Evolutionary conservation across 2,888 invertebrate genomes (phyloP), one percentile per base, ranked within the genome.

Genomic region (Venustoraphidia nigricollis): DNA sequence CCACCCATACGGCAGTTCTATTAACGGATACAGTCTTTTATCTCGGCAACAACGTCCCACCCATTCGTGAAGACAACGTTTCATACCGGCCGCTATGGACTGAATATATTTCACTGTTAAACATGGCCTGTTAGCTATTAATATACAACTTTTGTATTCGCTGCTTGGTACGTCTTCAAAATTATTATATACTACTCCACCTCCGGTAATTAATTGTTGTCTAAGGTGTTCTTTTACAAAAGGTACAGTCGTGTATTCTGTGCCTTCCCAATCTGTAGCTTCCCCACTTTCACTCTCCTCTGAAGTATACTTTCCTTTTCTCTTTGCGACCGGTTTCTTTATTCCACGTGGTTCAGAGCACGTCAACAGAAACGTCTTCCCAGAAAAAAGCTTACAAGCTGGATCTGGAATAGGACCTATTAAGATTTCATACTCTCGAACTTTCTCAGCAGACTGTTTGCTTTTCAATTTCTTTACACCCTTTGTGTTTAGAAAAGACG

Each of bases 91-190:
- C 0, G 84, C 81, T 39, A 88, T 61, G 54, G 82, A 83, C 54
- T 79, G 75, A 54, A 88, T 71, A 63, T 80, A 84, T 60, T 85
- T 86, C 9, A 80, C 77, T 0, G 87, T 87, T 47, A 78, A 69
- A 56, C 83, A 83, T 39, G 82, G 81, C 11, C 79, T 72, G 9
- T 83, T 80, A 0, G 85, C 79, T 48, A 87, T 73, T 36, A 81
- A 65, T 55, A 70, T 74, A 53, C 75, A 75, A 1, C 66, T 67
- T 0, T 64, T 57, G 56, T 77, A 79, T 48, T 75, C 72, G 49
- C 62, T 69, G 53, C 68, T 66, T 60, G 77, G 67, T 45, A 67
- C 57, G 44, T 62, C 54, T 47, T 61, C 58, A 42, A 68, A 64
- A 9, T 69, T 56, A 1, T 76, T 73, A 53, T 80, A 73, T 1